Conservation (phyloP, 2,113 vertebrate species). For the Heterotis niloticus region DNA sequence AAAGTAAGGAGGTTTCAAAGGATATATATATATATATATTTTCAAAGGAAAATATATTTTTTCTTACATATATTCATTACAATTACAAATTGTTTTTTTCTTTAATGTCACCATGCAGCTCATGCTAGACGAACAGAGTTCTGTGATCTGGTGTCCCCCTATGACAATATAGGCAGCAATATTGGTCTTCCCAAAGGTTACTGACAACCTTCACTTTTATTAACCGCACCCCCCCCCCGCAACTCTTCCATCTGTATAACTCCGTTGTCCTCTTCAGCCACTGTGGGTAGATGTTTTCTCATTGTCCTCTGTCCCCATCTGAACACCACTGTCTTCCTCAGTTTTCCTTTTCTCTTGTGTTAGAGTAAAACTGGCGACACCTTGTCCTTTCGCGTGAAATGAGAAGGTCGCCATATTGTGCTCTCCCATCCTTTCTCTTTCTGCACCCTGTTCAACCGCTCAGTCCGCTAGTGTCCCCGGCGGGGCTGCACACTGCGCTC, state of each 20-base stretch:
- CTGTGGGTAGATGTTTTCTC: conserved; percentile 26
- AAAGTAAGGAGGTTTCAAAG: conserved; percentile 76
- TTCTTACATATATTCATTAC: conserved; percentile 64
- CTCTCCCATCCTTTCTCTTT: conserved; percentile 2
- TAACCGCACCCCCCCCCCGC: conserved; percentile 21
- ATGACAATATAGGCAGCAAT: conserved; percentile 36
- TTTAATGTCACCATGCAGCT: conserved; percentile 74
- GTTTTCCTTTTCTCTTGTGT: conserved; percentile 7
- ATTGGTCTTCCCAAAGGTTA: conserved; percentile 33
- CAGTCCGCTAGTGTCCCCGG: conserved; percentile 28
- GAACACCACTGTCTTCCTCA: conserved; percentile 11
- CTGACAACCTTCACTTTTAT: conserved; percentile 27
- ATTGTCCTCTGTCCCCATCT: conserved; percentile 23
- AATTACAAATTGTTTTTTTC: conserved; percentile 62
- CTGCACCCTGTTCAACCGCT: conserved; percentile 20
- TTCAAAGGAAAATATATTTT: conserved; percentile 71
- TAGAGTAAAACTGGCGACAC: conserved; percentile 7
- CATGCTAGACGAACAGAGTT: conserved; percentile 76
- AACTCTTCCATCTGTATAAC: conserved; percentile 1
- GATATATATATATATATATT: conserved; percentile 37
- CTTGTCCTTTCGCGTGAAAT: conserved; percentile 14
- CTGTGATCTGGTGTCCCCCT: conserved; percentile 59
- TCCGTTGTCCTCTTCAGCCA: conserved; percentile 20
- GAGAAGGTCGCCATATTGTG: conserved; percentile 1
- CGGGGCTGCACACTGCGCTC: conserved; percentile 30